Evolutionary conservation across 92 coral and sea anemone genomes (phyloP).

Genomic region (Palythoa grandis): DNA sequence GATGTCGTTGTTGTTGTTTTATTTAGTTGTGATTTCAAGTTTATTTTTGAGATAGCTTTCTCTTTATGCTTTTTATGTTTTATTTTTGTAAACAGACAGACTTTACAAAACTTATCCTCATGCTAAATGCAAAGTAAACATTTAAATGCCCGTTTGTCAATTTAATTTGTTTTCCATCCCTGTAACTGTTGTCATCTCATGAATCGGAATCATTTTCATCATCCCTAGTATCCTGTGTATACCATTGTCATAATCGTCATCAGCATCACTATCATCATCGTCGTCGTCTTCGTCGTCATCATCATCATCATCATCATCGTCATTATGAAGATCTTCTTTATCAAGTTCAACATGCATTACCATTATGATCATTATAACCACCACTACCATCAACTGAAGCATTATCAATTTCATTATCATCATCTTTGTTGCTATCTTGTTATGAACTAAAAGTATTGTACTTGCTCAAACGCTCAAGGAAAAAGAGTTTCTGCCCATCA

Average conservation of each 20-base stretch:
- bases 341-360: background rate
- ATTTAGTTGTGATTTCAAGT: background rate
- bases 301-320: background rate
- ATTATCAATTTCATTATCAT: background rate
- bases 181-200: background rate
- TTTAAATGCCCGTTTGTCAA: no score
- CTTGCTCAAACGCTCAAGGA: conserved; percentile 50
- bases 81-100: no score
- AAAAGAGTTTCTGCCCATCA: conserved; percentile 83
- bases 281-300: no score
- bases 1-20: background rate
- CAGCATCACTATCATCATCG: background rate
- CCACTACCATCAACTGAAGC: background rate
- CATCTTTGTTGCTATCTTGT: background rate
- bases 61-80: no score
- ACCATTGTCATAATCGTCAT: background rate
- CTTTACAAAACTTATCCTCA: no score
- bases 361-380: background rate
- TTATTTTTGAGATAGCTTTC: no score
- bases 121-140: no score
- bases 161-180: no score
- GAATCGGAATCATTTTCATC: background rate
- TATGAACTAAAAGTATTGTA: background rate
- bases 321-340: background rate
- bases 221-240: background rate